Conservation (phyloP, 2,888 invertebrate genomes). For the Hipparchia sbordonii region DNA sequence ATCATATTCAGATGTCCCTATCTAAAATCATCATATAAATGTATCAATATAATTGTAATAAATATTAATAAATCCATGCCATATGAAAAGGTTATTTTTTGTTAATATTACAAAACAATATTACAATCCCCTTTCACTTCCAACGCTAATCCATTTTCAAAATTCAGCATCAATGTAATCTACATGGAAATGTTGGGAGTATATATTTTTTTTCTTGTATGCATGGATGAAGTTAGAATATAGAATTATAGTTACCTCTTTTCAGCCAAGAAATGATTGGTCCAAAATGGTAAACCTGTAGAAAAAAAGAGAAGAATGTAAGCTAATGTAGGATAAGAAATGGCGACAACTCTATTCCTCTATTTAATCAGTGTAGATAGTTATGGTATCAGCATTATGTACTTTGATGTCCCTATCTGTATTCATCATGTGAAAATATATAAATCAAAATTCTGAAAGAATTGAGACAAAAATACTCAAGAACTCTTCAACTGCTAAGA, state of each 20-base stretch:
- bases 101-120: no score
- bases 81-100: no score
- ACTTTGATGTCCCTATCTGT: constrained; percentile 47
- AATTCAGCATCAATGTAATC: no score
- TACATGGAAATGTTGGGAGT: no score
- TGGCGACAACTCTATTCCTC: neutral
- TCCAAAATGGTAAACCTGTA: neutral
- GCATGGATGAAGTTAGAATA: no score
- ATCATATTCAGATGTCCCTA: constrained; percentile 75
- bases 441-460: no score
- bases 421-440: constrained; percentile 40
- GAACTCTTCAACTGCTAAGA: no score
- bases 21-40: constrained; percentile 64
- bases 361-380: constrained; percentile 40
- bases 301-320: neutral
- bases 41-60: neutral
- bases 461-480: no score
- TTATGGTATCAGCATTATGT: constrained; percentile 45
- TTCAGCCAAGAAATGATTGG: neutral
- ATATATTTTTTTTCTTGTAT: no score
- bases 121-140: no score
- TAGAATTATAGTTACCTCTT: neutral
- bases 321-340: neutral
- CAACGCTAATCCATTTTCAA: no score
- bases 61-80: neutral